A percentile compares a stretch with the other conserved stretches of the same genome.
Conservation (phyloP, 2,888 invertebrate species). For the Glaucopsyche alexis region DNA sequence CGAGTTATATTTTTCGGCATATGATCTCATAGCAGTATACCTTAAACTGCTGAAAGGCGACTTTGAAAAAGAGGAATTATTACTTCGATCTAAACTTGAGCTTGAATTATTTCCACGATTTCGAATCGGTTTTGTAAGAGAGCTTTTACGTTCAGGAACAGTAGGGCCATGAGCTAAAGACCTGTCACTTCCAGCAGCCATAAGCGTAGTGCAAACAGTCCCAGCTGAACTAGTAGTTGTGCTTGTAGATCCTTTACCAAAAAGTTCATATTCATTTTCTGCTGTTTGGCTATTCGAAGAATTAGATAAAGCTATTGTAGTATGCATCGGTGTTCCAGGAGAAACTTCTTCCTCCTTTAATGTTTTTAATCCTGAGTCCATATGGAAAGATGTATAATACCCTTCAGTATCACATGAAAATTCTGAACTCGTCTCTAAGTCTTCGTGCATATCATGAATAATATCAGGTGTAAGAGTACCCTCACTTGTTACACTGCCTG, state of each 20-base stretch:
- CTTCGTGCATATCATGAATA: slow-evolving; percentile 88
- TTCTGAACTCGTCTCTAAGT: slow-evolving; percentile 92
- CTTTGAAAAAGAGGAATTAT: slow-evolving; percentile 63
- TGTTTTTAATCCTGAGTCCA: slow-evolving; percentile 95
- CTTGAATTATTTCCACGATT: slow-evolving; percentile 76
- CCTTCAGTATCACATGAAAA: slow-evolving; percentile 98
- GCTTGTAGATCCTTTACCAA: slow-evolving; percentile 94
- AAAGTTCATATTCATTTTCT: slow-evolving; percentile 94
- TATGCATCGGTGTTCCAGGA: slow-evolving; percentile 86
- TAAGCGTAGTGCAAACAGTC: slow-evolving; percentile 91
- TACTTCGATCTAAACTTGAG: slow-evolving; percentile 78
- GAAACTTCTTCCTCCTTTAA: slow-evolving; percentile 84
- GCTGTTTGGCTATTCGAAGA: slow-evolving; percentile 86
- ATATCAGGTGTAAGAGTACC: slow-evolving; percentile 91
- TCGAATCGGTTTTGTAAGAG: slow-evolving; percentile 81
- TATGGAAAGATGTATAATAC: slow-evolving; percentile 98
- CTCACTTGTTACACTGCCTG: slow-evolving; percentile 91
- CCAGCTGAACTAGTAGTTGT: slow-evolving; percentile 95
- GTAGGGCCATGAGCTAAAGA: slow-evolving; percentile 84
- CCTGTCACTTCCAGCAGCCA: slow-evolving; percentile 84
- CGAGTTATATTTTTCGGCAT: slow-evolving; percentile 63
- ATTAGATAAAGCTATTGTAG: slow-evolving; percentile 84
- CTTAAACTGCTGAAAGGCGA: slow-evolving; percentile 67
- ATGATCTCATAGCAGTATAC: slow-evolving; percentile 60
- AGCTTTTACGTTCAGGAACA: slow-evolving; percentile 91